A percentile compares a stretch with the other conserved stretches of the same genome.
phyloP scores from a whole-genome alignment of 1,140 invertebrate species.

The Orchestia grillus region DNA sequence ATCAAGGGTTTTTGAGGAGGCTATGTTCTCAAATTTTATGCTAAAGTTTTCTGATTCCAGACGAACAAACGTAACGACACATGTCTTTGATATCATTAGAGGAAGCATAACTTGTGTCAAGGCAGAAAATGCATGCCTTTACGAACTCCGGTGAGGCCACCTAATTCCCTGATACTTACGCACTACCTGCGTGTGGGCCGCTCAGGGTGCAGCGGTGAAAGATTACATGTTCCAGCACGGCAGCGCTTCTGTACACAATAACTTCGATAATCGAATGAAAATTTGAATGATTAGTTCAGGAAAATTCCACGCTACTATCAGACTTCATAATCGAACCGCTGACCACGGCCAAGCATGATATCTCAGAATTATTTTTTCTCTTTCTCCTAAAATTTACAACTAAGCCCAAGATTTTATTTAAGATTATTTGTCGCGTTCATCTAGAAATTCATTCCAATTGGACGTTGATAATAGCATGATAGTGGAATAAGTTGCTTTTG shows the following conservation, averaged over 20 bases:
- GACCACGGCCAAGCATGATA: background rate
- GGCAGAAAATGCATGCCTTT: background rate
- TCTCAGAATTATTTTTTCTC: background rate
- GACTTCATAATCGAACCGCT: background rate
- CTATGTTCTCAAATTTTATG: background rate
- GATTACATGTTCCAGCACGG: background rate
- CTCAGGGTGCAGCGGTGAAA: background rate
- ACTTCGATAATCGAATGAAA: background rate
- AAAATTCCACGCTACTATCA: background rate
- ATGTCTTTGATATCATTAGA: background rate
- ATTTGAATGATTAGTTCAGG: background rate
- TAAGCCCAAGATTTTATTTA: background rate
- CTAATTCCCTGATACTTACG: background rate
- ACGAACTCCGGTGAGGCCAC: background rate
- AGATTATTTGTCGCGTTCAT: background rate
- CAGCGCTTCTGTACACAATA: background rate
- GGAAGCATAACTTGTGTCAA: constrained; percentile 7
- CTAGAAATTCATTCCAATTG: background rate
- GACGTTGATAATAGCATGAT: background rate
- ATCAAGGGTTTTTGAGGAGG: background rate
- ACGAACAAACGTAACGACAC: background rate
- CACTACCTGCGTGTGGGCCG: background rate
- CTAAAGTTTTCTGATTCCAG: background rate
- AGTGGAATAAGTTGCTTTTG: background rate
- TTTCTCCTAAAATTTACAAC: background rate